phyloP scores from a whole-genome alignment of 2,888 invertebrate species.

The Nomada fucata region DNA sequence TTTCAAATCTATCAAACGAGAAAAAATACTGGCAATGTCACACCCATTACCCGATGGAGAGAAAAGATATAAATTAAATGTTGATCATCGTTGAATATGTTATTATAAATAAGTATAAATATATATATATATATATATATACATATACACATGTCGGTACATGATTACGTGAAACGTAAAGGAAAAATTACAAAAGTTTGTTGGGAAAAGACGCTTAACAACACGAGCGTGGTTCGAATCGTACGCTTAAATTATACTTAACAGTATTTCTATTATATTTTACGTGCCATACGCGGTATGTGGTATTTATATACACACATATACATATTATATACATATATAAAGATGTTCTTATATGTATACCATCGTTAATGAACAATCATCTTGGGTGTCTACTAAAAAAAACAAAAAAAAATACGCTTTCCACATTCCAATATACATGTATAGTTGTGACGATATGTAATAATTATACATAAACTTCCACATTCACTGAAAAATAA shows the following conservation, averaged over 20 bases:
- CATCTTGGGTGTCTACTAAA: conserved; percentile 67
- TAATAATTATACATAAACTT: conserved; percentile 33
- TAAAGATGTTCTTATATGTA: conserved; percentile 66
- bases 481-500: conserved; percentile 10
- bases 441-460: conserved; percentile 41
- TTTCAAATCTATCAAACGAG: conserved; percentile 39
- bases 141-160: conserved; percentile 16
- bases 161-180: conserved; percentile 43
- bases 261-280: conserved; percentile 75
- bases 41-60: conserved; percentile 36
- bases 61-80: conserved; percentile 53
- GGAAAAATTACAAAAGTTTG: conserved; percentile 36
- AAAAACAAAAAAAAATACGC: conserved; percentile 29
- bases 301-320: conserved; percentile 47
- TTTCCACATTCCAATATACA: conserved; percentile 47
- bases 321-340: conserved; percentile 48
- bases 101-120: conserved; percentile 49
- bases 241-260: conserved; percentile 77
- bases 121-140: conserved; percentile 36
- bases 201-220: conserved; percentile 63
- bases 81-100: conserved; percentile 61
- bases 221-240: conserved; percentile 72
- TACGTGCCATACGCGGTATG: conserved; percentile 38
- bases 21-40: conserved; percentile 13
- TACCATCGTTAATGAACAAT: conserved; percentile 63